Evolutionary conservation across 1,140 invertebrate species (phyloP).

Genomic region (Triops cancriformis): DNA sequence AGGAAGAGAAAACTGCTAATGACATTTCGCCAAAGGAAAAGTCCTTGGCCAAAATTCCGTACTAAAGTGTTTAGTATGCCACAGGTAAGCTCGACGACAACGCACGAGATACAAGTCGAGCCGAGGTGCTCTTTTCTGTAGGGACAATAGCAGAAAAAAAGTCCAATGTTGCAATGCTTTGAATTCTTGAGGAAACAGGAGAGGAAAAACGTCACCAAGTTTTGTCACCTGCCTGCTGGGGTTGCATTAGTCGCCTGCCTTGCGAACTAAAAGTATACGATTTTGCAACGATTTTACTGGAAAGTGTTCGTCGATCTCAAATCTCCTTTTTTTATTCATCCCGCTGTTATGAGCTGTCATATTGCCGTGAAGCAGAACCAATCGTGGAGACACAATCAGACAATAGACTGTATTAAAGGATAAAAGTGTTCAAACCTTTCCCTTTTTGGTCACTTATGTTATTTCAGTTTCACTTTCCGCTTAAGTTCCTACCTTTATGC

Average conservation of each 20-base stretch:
- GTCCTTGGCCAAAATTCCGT: constrained; percentile 9
- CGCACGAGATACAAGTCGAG: neutral
- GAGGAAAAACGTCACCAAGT: neutral
- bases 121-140: neutral
- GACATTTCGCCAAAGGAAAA: neutral
- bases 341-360: neutral
- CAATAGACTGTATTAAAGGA: neutral
- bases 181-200: neutral
- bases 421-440: neutral
- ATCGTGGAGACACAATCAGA: neutral
- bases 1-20: neutral
- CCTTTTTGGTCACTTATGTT: neutral
- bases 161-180: neutral
- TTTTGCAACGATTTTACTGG: neutral
- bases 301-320: neutral
- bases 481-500: constrained; percentile 1
- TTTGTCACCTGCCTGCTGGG: neutral
- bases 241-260: neutral
- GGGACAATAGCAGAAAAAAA: neutral
- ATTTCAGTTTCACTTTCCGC: neutral
- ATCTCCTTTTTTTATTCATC: neutral
- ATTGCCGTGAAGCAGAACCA: constrained; percentile 6
- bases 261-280: neutral
- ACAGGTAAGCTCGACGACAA: neutral
- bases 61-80: neutral